Percentiles rank a stretch among this genome's conserved stretches.
These are phyloP conservation scores for Thrips palmi DNA, from an alignment of 1,140 invertebrate species.

Conservation along the genomic window DNA sequence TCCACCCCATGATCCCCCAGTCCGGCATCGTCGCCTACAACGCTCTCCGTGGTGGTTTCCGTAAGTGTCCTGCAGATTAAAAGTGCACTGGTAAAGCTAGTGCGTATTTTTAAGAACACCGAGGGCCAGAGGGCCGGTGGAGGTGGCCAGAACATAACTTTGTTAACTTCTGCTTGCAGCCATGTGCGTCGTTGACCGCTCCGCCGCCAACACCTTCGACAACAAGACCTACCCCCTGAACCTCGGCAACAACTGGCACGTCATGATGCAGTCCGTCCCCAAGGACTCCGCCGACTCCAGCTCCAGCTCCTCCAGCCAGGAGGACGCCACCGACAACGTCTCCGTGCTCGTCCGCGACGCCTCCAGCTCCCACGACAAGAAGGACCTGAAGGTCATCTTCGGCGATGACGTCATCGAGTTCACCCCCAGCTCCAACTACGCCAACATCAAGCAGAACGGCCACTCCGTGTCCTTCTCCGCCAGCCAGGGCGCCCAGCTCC, in stretches of 20 bases:
- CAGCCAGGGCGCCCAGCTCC: slow-evolving; percentile 14
- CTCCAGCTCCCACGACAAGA: slow-evolving; percentile 18
- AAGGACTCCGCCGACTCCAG: slow-evolving; percentile 16
- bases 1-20: slow-evolving; percentile 24
- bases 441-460: slow-evolving; percentile 21
- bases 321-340: slow-evolving; percentile 15
- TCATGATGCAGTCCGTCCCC: slow-evolving; percentile 32
- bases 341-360: slow-evolving; percentile 24
- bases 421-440: no score
- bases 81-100: no score
- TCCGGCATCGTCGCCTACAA: slow-evolving; percentile 22
- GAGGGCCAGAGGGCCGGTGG: no score
- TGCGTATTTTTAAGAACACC: no score
- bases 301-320: slow-evolving; percentile 10
- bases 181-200: slow-evolving; percentile 35
- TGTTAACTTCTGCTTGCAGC: no score
- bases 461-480: slow-evolving; percentile 17
- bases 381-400: slow-evolving; percentile 24
- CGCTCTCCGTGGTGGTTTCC: slow-evolving; percentile 19
- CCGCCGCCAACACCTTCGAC: slow-evolving; percentile 36
- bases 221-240: slow-evolving; percentile 31
- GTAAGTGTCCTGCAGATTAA: slow-evolving; percentile 27
- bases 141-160: no score
- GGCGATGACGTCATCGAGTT: slow-evolving; percentile 18
- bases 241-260: slow-evolving; percentile 36